phyloP scores from a whole-genome alignment of 1,140 invertebrate genomes.

The Bombyx mori region DNA sequence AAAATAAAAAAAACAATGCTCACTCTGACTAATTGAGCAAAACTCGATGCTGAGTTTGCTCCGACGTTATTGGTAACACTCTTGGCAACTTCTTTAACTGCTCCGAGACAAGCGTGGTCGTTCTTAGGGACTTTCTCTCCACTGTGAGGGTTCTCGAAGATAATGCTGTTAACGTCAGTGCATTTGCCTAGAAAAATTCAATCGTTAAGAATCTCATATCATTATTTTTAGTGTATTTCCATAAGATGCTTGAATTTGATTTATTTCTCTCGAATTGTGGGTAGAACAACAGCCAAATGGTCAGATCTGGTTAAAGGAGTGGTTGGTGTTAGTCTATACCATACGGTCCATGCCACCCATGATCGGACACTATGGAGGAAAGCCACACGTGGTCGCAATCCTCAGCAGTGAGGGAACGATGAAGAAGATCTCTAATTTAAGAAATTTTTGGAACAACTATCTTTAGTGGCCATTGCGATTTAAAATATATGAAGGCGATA shows the following conservation, averaged over 20 bases:
- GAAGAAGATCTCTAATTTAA: too few species aligned
- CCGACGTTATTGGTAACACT: constrained; percentile 73
- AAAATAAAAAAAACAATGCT: neutral
- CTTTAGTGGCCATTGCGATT: too few species aligned
- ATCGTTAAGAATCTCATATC: neutral
- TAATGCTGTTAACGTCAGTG: constrained; percentile 73
- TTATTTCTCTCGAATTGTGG: too few species aligned
- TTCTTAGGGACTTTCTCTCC: constrained; percentile 66
- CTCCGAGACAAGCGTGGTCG: constrained; percentile 64
- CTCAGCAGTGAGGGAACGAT: too few species aligned
- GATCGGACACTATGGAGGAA: too few species aligned
- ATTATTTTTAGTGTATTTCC: neutral
- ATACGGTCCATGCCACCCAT: too few species aligned
- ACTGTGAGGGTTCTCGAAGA: constrained; percentile 80
- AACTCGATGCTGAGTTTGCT: constrained; percentile 76
- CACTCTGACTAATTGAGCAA: constrained; percentile 74
- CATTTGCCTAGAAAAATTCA: constrained; percentile 34
- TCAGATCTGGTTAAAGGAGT: too few species aligned
- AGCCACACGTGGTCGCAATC: too few species aligned
- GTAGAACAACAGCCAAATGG: too few species aligned
- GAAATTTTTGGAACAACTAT: too few species aligned
- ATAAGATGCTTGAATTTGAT: neutral
- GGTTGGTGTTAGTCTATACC: too few species aligned
- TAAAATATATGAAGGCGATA: too few species aligned
- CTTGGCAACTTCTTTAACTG: constrained; percentile 73